Percentiles rank a stretch among this genome's conserved stretches.
phyloP scores from a whole-genome alignment of 2,888 invertebrate genomes.

The Andrena bucephala region DNA sequence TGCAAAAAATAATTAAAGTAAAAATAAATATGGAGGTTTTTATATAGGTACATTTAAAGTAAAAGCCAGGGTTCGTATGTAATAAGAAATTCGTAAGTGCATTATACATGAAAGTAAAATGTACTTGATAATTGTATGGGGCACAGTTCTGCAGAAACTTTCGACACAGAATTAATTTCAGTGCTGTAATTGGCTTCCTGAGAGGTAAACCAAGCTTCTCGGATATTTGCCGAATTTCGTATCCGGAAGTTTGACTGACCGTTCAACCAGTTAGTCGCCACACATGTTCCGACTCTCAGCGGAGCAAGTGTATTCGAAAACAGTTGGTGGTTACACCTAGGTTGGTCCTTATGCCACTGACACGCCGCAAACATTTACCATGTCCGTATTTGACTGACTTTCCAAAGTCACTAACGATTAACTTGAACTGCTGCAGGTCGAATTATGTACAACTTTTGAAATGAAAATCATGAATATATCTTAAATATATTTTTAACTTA shows the following conservation, averaged over 20 bases:
- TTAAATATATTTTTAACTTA: neutral
- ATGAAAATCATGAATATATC: neutral
- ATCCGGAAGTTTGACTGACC: slow-evolving; percentile 77
- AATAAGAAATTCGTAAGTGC: neutral
- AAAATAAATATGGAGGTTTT: neutral
- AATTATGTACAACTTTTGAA: neutral
- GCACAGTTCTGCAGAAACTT: slow-evolving; percentile 18
- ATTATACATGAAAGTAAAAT: neutral
- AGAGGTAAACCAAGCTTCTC: slow-evolving; percentile 58
- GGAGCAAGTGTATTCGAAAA: slow-evolving; percentile 64
- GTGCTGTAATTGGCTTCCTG: slow-evolving; percentile 53
- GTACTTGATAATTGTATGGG: neutral
- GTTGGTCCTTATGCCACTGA: slow-evolving; percentile 56
- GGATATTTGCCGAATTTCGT: slow-evolving; percentile 79
- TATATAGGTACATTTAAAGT: neutral
- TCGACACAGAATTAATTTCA: slow-evolving; percentile 14
- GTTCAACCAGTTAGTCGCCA: slow-evolving; percentile 76
- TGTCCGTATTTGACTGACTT: slow-evolving; percentile 49
- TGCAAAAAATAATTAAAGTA: neutral
- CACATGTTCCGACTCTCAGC: slow-evolving; percentile 53
- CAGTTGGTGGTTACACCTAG: slow-evolving; percentile 60
- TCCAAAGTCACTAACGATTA: slow-evolving; percentile 54
- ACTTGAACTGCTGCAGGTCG: slow-evolving; percentile 12
- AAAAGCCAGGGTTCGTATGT: neutral
- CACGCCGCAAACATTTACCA: slow-evolving; percentile 68